These are phyloP conservation scores for Tarsius wallacei DNA, from an alignment of 2,797 vertebrate species.

Conservation along the genomic window DNA sequence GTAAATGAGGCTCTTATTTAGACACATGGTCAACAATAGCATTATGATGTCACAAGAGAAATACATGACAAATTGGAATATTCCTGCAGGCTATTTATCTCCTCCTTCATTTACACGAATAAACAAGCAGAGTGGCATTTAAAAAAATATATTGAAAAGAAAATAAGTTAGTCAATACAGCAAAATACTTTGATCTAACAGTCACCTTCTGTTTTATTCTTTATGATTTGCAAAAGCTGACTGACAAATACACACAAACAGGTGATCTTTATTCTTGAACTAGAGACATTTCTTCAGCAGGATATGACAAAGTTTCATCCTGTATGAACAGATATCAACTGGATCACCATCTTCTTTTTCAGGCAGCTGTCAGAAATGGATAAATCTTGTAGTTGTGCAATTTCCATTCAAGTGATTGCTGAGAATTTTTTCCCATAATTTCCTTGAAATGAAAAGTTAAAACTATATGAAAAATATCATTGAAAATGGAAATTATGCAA, in stretches of 20 bases:
- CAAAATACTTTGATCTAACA: constrained; percentile 66
- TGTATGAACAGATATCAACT: constrained; percentile 18
- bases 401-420: neutral
- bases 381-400: neutral
- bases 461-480: neutral
- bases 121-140: constrained; percentile 64
- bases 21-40: constrained; percentile 67
- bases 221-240: constrained; percentile 49
- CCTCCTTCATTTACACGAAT: constrained; percentile 62
- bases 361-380: constrained; percentile 4
- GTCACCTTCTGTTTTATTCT: constrained; percentile 60
- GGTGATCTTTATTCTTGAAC: constrained; percentile 57
- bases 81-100: constrained; percentile 73
- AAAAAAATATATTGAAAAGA: constrained; percentile 68
- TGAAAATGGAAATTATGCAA: constrained; percentile 31
- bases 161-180: constrained; percentile 64
- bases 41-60: constrained; percentile 74
- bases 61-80: constrained; percentile 67
- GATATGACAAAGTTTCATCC: constrained; percentile 13
- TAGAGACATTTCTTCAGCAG: constrained; percentile 22
- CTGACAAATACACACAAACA: constrained; percentile 51
- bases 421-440: neutral
- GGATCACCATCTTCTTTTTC: constrained; percentile 42
- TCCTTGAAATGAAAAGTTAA: constrained; percentile 21
- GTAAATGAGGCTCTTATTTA: constrained; percentile 45